Evolutionary conservation across 2,888 invertebrate species (phyloP).

Genomic region (Anoplius nigerrimus): DNA sequence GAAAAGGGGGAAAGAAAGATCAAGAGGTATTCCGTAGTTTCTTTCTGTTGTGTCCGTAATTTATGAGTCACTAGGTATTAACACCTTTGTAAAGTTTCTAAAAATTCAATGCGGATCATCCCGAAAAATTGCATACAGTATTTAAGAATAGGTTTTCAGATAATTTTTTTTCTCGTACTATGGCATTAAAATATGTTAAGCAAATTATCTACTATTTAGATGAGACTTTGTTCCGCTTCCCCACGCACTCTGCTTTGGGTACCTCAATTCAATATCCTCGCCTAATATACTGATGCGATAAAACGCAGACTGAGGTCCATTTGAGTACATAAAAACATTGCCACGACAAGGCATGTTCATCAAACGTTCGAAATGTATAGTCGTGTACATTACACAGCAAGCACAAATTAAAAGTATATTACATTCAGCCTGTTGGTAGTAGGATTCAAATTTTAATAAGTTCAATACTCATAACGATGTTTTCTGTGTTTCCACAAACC

Average conservation of each 20-base stretch:
- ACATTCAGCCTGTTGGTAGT: conserved; percentile 47
- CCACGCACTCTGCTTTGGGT: conserved; percentile 18
- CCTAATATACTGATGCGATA: background rate
- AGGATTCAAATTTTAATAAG: conserved; percentile 53
- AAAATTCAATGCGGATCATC: conserved; percentile 24
- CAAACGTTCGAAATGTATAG: conserved; percentile 37
- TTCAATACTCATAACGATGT: conserved; percentile 52
- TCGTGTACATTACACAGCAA: conserved; percentile 42
- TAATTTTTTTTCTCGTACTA: conserved; percentile 27
- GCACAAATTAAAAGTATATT: conserved; percentile 54
- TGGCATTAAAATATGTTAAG: conserved; percentile 45
- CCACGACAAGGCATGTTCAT: conserved; percentile 37
- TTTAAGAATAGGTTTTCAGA: conserved; percentile 33
- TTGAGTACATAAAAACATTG: conserved; percentile 33
- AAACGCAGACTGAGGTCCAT: conserved; percentile 23
- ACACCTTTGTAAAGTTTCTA: conserved; percentile 21
- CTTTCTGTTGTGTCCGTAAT: conserved; percentile 32
- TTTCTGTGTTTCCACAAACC: conserved; percentile 61
- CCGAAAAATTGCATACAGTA: conserved; percentile 24
- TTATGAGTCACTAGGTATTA: conserved; percentile 3
- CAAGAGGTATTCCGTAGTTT: conserved; percentile 29
- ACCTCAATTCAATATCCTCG: background rate
- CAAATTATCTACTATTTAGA: conserved; percentile 25
- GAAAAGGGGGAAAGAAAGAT: conserved; percentile 34
- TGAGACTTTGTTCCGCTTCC: conserved; percentile 27